Base-by-base conservation (phyloP, 1,140 invertebrate species). In the Zaprionus lachaisei region DNA sequence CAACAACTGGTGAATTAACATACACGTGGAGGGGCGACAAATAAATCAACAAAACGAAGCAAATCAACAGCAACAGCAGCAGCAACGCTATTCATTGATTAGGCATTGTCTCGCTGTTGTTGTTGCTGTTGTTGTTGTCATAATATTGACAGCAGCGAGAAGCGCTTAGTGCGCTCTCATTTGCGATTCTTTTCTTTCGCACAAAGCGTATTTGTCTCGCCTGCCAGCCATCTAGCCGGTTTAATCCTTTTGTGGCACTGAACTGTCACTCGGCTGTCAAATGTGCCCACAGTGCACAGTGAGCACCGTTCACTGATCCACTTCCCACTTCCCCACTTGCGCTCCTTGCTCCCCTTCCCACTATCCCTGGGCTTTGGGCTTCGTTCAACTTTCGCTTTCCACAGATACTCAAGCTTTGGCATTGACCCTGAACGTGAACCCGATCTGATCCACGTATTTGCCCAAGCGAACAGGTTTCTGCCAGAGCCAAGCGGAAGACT, bases 401-500 rank as follows among this genome's bases (percentile, higher is more conserved):
- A 54, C 47, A 24, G 34, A 41, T 12, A 61, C 24, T 26, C 44
- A n/a, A 5, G 17, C 67, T 24, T 41, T 71, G 66, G 49, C 66
- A 75, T 62, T 75, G 72, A 75, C 58, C 68, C 58, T 75, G 65
- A 62, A 31, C 73, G 67, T 61, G 67, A 63, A 67, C 72, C 62
- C 51, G 17, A 44, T 47, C 51, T 44, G 24, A 54, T 51, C 26
- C 55, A 64, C 37, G 61, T 17, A 64, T 64, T 22, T 72, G 41
- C 17, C 26, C 34, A 54, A 14, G 22, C 54, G 47, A 57, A 68
- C 31, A 47, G 67, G 41, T 71, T 70, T 66, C 14, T 17, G 61
- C 24, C 70, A 37, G 22, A n/a, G n/a, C 6, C 7, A 60, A 67
- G 69, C 69, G 34, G 73, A 89, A 81, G 83, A 87, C 80, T 79